Conservation (phyloP, 2,888 invertebrate species). For the Leptogaster cylindrica region DNA sequence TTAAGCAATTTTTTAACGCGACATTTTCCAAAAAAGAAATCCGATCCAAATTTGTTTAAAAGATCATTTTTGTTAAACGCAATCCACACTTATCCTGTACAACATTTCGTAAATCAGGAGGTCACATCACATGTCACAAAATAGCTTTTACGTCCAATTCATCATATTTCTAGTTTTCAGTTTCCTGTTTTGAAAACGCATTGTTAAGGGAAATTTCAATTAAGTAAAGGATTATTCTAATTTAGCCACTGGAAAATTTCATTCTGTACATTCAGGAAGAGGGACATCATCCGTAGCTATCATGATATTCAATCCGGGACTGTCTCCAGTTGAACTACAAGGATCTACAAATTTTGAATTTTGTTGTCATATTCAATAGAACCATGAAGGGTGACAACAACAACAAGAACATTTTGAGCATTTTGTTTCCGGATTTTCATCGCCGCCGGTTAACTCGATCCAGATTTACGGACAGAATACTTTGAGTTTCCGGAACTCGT, state of each 20-base stretch:
- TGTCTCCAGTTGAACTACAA: neutral
- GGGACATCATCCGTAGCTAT: neutral
- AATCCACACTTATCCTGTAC: too few relatives aligned
- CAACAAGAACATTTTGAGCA: slow-evolving; percentile 4
- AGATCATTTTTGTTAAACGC: too few relatives aligned
- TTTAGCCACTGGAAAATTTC: slow-evolving; percentile 33
- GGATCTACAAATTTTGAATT: too few relatives aligned
- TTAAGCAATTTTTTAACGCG: too few relatives aligned
- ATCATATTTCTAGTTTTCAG: too few relatives aligned
- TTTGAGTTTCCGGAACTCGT: slow-evolving; percentile 4
- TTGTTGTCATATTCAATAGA: slow-evolving; percentile 4
- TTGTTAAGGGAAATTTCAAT: slow-evolving; percentile 26
- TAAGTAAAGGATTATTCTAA: slow-evolving; percentile 30
- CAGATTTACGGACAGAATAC: slow-evolving; percentile 3
- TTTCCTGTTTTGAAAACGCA: too few relatives aligned
- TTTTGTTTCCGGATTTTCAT: slow-evolving; percentile 30
- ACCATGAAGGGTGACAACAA: slow-evolving; percentile 12
- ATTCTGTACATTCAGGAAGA: slow-evolving; percentile 9
- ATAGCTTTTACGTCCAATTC: too few relatives aligned
- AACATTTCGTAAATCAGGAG: too few relatives aligned
- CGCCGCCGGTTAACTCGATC: slow-evolving; percentile 19
- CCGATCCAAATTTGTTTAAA: too few relatives aligned
- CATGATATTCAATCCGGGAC: neutral
- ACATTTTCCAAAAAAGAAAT: too few relatives aligned
- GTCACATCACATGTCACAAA: too few relatives aligned